A percentile compares a stretch with the other conserved stretches of the same genome.
Evolutionary conservation across 2,113 vertebrate genomes (phyloP).

Genomic region (Anoplopoma fimbria): DNA sequence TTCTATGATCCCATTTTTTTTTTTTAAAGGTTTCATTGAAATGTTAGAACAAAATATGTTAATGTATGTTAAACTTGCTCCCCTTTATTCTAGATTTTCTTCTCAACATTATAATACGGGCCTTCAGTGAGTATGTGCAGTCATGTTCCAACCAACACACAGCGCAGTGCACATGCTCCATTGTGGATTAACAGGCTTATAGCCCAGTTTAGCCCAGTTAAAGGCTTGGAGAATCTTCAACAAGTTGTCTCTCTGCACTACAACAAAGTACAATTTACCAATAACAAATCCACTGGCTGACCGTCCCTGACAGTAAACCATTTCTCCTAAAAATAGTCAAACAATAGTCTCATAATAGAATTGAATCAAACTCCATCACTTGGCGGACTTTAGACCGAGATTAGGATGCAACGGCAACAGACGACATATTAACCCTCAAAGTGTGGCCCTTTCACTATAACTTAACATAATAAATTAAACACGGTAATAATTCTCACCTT

Average conservation of each 20-base stretch:
- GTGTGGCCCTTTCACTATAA: background rate
- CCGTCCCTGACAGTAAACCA: background rate
- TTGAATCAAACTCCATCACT: slow-evolving; percentile 2
- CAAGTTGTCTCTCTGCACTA: slow-evolving; percentile 9
- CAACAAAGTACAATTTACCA: background rate
- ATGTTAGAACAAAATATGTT: background rate
- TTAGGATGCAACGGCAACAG: slow-evolving; percentile 12
- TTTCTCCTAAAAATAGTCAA: background rate
- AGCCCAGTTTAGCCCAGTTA: slow-evolving; percentile 40
- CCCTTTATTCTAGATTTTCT: background rate
- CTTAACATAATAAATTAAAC: background rate
- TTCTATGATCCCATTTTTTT: background rate
- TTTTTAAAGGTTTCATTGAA: background rate
- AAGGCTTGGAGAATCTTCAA: slow-evolving; percentile 20
- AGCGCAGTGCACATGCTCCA: slow-evolving; percentile 13
- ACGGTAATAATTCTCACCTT: slow-evolving; percentile 57
- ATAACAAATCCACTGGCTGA: background rate
- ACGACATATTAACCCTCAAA: background rate
- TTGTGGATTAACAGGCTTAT: slow-evolving; percentile 60
- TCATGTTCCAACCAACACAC: no score
- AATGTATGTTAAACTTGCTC: background rate
- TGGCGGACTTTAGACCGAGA: background rate
- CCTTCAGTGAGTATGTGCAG: background rate
- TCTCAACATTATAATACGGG: background rate
- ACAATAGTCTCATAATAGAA: background rate